These are phyloP conservation scores for Ptilorrhoa leucosticta DNA, from an alignment of 2,113 vertebrate species.

Conservation along the genomic window DNA sequence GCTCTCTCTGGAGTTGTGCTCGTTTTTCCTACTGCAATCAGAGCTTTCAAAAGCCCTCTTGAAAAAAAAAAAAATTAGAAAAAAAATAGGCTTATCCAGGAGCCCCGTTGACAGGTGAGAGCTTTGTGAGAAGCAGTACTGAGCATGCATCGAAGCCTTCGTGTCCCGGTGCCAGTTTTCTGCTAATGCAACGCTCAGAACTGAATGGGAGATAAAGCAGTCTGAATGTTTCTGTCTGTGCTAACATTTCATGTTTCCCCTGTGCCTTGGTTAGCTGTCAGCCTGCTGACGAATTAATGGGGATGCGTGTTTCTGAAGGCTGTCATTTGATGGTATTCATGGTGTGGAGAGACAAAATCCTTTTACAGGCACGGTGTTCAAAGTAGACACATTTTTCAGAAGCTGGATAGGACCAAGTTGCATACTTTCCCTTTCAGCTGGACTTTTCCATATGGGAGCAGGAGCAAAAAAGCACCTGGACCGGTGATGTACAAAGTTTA, in stretches of 20 bases:
- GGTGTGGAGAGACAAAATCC: neutral
- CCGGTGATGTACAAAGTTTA: rapidly evolving
- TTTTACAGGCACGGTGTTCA: neutral
- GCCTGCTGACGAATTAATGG: neutral
- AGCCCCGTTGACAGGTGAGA: neutral
- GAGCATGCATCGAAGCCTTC: neutral
- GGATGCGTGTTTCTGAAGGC: neutral
- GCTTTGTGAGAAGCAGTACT: neutral
- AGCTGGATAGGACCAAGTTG: neutral
- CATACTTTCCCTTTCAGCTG: neutral
- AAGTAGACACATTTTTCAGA: neutral
- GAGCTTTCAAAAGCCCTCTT: neutral
- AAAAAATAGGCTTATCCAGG: neutral
- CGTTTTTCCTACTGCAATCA: neutral
- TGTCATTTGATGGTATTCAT: neutral
- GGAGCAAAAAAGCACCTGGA: neutral
- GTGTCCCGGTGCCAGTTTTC: neutral
- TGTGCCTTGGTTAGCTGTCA: neutral
- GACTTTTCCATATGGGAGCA: neutral
- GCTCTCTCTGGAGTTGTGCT: neutral
- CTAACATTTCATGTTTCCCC: neutral
- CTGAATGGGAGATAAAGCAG: neutral
- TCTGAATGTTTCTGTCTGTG: neutral
- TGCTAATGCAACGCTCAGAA: neutral
- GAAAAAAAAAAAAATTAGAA: too few species aligned